Conservation (phyloP, 2,888 invertebrate genomes). For the Lysandra bellargus region DNA sequence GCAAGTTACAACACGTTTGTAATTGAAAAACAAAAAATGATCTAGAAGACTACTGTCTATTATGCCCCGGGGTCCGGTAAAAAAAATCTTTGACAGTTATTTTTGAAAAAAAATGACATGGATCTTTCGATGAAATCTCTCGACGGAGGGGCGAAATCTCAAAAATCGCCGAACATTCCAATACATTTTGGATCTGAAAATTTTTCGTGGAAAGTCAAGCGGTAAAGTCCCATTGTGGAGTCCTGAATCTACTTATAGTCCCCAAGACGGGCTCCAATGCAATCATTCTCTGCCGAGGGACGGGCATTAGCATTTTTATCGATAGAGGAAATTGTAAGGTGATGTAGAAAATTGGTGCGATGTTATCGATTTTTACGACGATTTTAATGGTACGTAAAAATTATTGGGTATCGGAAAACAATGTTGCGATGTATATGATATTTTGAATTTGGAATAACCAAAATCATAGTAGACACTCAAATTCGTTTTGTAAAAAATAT, state of each 20-base stretch:
- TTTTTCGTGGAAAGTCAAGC: constrained; percentile 44
- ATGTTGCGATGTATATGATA: not conserved
- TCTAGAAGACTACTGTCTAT: too few relatives aligned
- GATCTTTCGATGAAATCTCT: not conserved
- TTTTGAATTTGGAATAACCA: not conserved
- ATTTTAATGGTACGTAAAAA: constrained; percentile 30
- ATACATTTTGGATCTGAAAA: constrained; percentile 35
- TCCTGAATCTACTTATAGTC: constrained; percentile 48
- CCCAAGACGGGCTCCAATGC: constrained; percentile 57
- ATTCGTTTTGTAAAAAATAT: too few relatives aligned
- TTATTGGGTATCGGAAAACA: constrained; percentile 18
- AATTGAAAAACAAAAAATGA: too few relatives aligned
- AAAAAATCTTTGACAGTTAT: too few relatives aligned
- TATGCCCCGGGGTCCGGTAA: too few relatives aligned
- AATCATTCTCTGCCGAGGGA: constrained; percentile 66
- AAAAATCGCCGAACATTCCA: constrained; percentile 24
- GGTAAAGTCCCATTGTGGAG: constrained; percentile 46
- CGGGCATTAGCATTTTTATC: constrained; percentile 74
- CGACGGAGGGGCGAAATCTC: not conserved
- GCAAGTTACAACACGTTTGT: too few relatives aligned
- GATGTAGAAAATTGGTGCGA: constrained; percentile 51
- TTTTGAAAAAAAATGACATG: too few relatives aligned
- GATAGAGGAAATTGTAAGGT: constrained; percentile 60
- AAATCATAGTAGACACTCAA: not conserved
- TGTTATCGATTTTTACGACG: constrained; percentile 45